phyloP scores from a whole-genome alignment of 2,888 invertebrate genomes.

The Xestia xanthographa region DNA sequence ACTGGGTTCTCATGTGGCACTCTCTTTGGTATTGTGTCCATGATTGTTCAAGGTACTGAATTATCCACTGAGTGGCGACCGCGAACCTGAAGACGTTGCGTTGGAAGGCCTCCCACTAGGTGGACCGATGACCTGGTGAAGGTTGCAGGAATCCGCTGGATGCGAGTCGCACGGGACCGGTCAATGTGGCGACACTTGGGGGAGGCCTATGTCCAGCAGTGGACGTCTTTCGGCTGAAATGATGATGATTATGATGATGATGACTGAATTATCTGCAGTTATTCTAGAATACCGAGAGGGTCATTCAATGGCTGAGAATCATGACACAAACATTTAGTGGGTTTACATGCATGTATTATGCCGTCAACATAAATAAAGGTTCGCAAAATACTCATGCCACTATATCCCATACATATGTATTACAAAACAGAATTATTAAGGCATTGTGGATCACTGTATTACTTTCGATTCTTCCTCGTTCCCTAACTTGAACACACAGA shows the following conservation, averaged over 20 bases:
- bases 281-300: background rate
- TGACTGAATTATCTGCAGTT: too few relatives aligned
- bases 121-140: too few relatives aligned
- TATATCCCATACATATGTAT: slow-evolving; percentile 44
- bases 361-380: slow-evolving; percentile 45
- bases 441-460: slow-evolving; percentile 56
- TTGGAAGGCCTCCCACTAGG: too few relatives aligned
- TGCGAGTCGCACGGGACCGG: too few relatives aligned
- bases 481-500: slow-evolving; percentile 23
- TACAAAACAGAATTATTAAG: slow-evolving; percentile 64
- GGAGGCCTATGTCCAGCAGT: too few relatives aligned
- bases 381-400: slow-evolving; percentile 45
- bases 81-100: too few relatives aligned
- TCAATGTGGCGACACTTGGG: too few relatives aligned
- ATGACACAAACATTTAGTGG: too few relatives aligned
- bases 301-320: slow-evolving; percentile 21
- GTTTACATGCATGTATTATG: background rate
- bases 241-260: too few relatives aligned
- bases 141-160: too few relatives aligned
- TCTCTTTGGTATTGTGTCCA: slow-evolving; percentile 9
- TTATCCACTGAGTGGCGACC: too few relatives aligned
- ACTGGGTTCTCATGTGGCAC: background rate
- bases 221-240: too few relatives aligned
- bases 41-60: background rate
- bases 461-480: slow-evolving; percentile 67